These are phyloP conservation scores for Tychaedon coryphoeus DNA, from an alignment of 2,113 vertebrate species.

Conservation along the genomic window DNA sequence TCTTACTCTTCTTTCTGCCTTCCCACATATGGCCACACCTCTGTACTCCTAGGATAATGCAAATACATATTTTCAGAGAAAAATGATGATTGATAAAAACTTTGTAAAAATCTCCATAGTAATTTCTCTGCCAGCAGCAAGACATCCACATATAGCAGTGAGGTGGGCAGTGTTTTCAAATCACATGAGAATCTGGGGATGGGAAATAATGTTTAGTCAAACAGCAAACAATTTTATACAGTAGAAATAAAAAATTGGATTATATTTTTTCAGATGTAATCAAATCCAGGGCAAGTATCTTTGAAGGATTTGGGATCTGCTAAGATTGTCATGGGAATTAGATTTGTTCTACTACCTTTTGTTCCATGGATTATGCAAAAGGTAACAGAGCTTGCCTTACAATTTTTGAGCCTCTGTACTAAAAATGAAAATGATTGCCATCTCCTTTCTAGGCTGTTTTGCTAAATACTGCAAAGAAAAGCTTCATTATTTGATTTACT, in stretches of 20 bases:
- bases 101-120: neutral
- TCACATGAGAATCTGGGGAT: neutral
- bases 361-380: conserved; percentile 4
- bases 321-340: conserved; percentile 18
- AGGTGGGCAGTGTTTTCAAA: neutral
- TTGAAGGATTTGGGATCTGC: neutral
- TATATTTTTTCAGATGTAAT: conserved; percentile 6
- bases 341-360: conserved; percentile 52
- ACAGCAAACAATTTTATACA: neutral
- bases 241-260: neutral
- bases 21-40: neutral
- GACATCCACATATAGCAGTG: neutral
- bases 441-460: conserved; percentile 19
- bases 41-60: neutral
- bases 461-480: conserved; percentile 4
- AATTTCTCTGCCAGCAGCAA: neutral
- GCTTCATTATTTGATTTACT: neutral
- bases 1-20: neutral
- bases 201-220: neutral
- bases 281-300: conserved; percentile 6
- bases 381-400: neutral
- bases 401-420: neutral
- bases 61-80: neutral
- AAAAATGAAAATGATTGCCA: conserved; percentile 50
- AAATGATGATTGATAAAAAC: neutral